Evolutionary conservation across 2,888 invertebrate genomes (phyloP).

Genomic region (Heliconius hortense): DNA sequence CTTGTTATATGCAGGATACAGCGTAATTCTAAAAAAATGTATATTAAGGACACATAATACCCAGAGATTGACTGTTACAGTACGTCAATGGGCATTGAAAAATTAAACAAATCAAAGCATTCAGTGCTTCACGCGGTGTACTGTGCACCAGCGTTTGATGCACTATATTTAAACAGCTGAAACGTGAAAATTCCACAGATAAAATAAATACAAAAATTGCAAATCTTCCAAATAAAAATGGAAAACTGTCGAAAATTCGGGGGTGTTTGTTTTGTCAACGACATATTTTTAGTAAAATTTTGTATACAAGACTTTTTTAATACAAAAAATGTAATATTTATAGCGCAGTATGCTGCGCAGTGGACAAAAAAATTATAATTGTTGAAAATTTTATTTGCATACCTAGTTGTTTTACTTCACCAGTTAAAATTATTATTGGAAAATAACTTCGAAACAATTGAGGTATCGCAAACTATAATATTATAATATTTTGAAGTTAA

Average conservation of each 20-base stretch:
- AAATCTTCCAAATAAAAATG: constrained; percentile 30
- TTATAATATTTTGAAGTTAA: neutral
- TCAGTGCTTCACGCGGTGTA: neutral
- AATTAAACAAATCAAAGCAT: constrained; percentile 4
- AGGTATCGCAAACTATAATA: neutral
- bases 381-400: neutral
- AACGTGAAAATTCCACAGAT: constrained; percentile 29
- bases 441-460: neutral
- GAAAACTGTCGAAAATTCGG: constrained; percentile 29
- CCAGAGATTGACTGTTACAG: neutral
- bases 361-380: neutral
- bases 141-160: constrained; percentile 13
- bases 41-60: neutral
- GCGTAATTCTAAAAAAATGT: neutral
- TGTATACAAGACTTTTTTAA: constrained; percentile 17
- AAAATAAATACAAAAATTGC: constrained; percentile 26
- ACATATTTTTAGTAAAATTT: constrained; percentile 21
- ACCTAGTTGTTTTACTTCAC: too few species aligned
- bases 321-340: constrained; percentile 1
- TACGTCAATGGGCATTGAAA: neutral
- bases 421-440: neutral
- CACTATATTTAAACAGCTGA: constrained; percentile 29
- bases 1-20: neutral
- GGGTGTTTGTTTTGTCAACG: constrained; percentile 31
- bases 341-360: neutral